Percentiles rank a stretch among this genome's conserved stretches.
Evolutionary conservation across 2,113 vertebrate species (phyloP).

Genomic region (Pipa parva): DNA sequence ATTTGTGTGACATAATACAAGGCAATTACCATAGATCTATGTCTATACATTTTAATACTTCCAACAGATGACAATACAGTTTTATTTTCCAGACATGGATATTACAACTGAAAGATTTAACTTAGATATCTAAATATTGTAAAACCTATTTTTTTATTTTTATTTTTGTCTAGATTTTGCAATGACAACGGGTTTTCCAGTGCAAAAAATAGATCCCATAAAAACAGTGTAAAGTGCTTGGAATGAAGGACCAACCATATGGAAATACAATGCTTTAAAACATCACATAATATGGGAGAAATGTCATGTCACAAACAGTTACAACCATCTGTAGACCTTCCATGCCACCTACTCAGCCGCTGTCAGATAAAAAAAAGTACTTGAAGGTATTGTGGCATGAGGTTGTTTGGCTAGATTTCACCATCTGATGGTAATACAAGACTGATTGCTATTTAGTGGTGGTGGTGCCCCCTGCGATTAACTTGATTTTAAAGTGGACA

Average conservation of each 20-base stretch:
- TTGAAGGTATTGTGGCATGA: constrained; percentile 6
- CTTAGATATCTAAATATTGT: constrained; percentile 63
- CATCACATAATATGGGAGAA: constrained; percentile 48
- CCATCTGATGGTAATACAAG: not conserved
- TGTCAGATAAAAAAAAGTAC: not conserved
- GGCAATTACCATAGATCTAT: constrained; percentile 65
- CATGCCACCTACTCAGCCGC: not conserved
- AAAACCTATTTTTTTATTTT: constrained; percentile 53
- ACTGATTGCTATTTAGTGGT: not conserved
- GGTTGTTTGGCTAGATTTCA: not conserved
- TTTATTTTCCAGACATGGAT: constrained; percentile 70
- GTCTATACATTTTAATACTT: constrained; percentile 63
- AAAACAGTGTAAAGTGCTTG: constrained; percentile 87
- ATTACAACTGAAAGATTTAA: constrained; percentile 66
- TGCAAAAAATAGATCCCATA: constrained; percentile 79
- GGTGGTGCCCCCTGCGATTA: not conserved
- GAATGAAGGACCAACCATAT: constrained; percentile 66
- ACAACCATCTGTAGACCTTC: constrained; percentile 43
- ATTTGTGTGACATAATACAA: constrained; percentile 65
- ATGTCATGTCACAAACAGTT: constrained; percentile 51
- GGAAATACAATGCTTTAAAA: constrained; percentile 54
- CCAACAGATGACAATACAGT: constrained; percentile 72
- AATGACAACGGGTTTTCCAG: constrained; percentile 78
- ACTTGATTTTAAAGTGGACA: not conserved
- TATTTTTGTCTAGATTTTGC: constrained; percentile 61